Base-by-base conservation (phyloP, 2,888 invertebrate species). In the Ligdia adustata region DNA sequence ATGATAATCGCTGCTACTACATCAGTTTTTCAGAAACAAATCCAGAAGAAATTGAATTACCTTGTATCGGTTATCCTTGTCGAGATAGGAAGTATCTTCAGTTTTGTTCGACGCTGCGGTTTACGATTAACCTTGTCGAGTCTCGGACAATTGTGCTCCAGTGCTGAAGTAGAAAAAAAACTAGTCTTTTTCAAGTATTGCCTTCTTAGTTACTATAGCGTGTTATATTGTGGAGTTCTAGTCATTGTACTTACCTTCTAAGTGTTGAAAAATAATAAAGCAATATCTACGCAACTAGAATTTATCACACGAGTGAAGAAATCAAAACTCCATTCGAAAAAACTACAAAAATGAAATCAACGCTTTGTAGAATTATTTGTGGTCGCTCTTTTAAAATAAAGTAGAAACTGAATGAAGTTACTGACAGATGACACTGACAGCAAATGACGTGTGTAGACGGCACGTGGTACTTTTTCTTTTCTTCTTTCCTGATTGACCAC, bases 51-150 rank as follows among this genome's bases (percentile, higher is more conserved):
- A n/a, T n/a, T n/a, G n/a, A n/a, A n/a, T n/a, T 55, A 84, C 84
- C 75, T 81, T 85, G 57, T 66, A 80, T 56, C 77, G 69, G 55
- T 56, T 78, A 45, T 80, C 76, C 66, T 74, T 69, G 64, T 79
- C 79, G 66, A 65, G 60, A 60, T 71, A 72, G 62, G 69, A 63
- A 70, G 75, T 64, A 54, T 77, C 79, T 62, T 80, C 76, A 49
- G 62, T 60, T 72, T 75, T 81, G 72, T 78, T 79, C 67, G 82
- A 79, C 76, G 81, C 82, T 82, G 83, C 80, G 77, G 68, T 81
- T 79, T 77, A 57, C 55, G 64, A 53, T 66, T 74, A 59, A 55
- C 61, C 57, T 62, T 62, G 31, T 50, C 53, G 44, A 50, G 55
- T 60, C 56, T 60, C 39, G 52, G 52, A 46, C 32, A 66, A 63